Evolutionary conservation across 23 tunicate genomes (phyloP).

Genomic region (Trididemnum miniatum): DNA sequence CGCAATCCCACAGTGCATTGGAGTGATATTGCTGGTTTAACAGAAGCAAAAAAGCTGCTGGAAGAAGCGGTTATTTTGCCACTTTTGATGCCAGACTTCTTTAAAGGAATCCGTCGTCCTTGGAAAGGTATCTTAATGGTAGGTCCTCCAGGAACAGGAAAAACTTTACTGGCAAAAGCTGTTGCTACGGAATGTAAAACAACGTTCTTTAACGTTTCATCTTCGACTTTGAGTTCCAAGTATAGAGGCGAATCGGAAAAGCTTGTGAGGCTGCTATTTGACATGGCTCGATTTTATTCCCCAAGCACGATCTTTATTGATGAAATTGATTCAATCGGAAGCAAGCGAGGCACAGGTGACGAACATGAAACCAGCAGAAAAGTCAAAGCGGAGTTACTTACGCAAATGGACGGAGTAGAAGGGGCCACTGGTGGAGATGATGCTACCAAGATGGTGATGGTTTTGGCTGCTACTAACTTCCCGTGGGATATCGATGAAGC

Average conservation of each 20-base stretch:
- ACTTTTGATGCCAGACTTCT: conserved; percentile 91
- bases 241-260: conserved; percentile 97
- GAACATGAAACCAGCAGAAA: conserved; percentile 96
- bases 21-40: conserved; percentile 88
- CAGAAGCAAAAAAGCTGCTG: conserved; percentile 82
- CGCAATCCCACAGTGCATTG: conserved; percentile 85
- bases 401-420: conserved; percentile 97
- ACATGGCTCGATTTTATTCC: conserved; percentile 97
- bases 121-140: conserved; percentile 97
- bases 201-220: conserved; percentile 94
- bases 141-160: conserved; percentile 98
- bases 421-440: conserved; percentile 97
- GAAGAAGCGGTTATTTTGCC: conserved; percentile 97
- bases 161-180: conserved; percentile 94
- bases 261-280: conserved; percentile 83
- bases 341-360: conserved; percentile 96
- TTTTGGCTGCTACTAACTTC: conserved; percentile 94
- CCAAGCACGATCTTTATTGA: conserved; percentile 98
- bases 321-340: conserved; percentile 98
- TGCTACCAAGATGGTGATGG: conserved; percentile 99
- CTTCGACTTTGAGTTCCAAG: conserved; percentile 94
- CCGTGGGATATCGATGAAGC: conserved; percentile 99
- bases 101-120: conserved; percentile 93
- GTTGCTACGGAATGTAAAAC: conserved; percentile 99
- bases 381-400: conserved; percentile 87